A percentile compares a stretch with the other conserved stretches of the same genome.
Conservation (phyloP, 2,113 vertebrate genomes). For the Colaptes auratus region DNA sequence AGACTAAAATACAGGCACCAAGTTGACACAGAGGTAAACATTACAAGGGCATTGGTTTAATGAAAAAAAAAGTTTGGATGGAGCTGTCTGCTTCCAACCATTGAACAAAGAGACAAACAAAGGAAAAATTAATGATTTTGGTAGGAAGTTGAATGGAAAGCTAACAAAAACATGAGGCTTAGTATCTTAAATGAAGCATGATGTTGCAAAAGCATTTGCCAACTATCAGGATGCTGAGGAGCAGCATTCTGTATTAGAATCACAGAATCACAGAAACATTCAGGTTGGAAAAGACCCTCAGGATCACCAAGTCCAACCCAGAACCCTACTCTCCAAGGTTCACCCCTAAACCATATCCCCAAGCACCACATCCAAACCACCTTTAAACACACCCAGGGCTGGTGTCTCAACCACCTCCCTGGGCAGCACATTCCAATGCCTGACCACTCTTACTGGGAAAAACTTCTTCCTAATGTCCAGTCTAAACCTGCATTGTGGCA, state of each 20-base stretch:
- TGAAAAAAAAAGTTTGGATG: background rate
- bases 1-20: background rate
- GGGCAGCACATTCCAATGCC: too few species aligned
- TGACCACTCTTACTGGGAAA: too few species aligned
- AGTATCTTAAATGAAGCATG: background rate
- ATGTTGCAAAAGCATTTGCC: background rate
- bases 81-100: background rate
- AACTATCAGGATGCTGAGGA: background rate
- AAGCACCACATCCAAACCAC: too few species aligned
- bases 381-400: too few species aligned
- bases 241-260: background rate
- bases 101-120: background rate
- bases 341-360: too few species aligned
- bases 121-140: background rate
- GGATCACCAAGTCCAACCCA: too few species aligned
- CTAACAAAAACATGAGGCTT: background rate
- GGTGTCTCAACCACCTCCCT: too few species aligned
- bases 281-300: too few species aligned
- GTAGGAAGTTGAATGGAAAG: background rate
- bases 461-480: too few species aligned
- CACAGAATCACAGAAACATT: too few species aligned
- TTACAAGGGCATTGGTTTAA: background rate
- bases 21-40: conserved; percentile 13
- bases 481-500: too few species aligned
- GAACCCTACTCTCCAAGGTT: too few species aligned